Conservation (phyloP, 2,888 invertebrate genomes). For the Stratiomys singularior region DNA sequence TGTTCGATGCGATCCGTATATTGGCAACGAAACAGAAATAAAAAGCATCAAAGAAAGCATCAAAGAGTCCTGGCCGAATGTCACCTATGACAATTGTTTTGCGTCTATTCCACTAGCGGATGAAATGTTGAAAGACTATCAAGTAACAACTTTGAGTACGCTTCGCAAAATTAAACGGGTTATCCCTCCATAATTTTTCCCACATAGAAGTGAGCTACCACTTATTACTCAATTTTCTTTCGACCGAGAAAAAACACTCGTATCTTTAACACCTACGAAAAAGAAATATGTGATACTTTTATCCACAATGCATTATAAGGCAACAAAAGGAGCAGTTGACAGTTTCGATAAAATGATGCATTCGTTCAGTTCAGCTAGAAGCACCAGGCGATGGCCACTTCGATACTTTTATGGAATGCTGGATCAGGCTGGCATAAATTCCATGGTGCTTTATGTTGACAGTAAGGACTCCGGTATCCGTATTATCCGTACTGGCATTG, state of each 20-base stretch:
- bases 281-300: too few relatives aligned
- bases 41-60: background rate
- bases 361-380: too few relatives aligned
- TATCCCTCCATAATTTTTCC: background rate
- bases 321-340: too few relatives aligned
- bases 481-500: too few relatives aligned
- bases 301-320: too few relatives aligned
- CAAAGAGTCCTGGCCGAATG: background rate
- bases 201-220: background rate
- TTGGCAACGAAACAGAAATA: background rate
- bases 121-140: constrained; percentile 5
- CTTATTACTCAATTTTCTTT: background rate
- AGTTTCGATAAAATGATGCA: too few relatives aligned
- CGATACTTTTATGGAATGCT: too few relatives aligned
- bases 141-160: constrained; percentile 1
- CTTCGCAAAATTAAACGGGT: constrained; percentile 4
- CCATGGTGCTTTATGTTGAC: too few relatives aligned
- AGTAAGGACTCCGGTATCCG: too few relatives aligned
- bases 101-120: constrained; percentile 4
- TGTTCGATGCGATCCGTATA: constrained; percentile 23
- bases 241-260: constrained; percentile 17
- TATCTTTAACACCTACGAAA: background rate
- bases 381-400: too few relatives aligned
- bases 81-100: constrained; percentile 15
- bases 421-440: too few relatives aligned